phyloP scores from a whole-genome alignment of 2,797 vertebrate genomes.

The Nasua narica region DNA sequence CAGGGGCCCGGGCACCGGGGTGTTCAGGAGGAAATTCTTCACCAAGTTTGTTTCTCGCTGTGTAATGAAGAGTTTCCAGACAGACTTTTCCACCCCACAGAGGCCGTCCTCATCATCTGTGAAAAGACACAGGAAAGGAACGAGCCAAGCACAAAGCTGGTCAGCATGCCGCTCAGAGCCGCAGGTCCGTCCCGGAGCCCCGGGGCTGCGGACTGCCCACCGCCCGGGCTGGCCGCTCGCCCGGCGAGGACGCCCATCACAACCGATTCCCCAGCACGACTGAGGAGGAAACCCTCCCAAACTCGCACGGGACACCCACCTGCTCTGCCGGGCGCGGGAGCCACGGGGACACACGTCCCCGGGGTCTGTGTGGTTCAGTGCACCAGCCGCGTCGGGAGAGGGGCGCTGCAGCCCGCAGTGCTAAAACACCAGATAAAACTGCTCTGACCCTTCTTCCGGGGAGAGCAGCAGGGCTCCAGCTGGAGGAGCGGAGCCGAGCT shows the following conservation, averaged over 20 bases:
- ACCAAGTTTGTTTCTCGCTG: background rate
- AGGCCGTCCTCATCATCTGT: background rate
- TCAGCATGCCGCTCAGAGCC: background rate
- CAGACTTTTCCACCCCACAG: background rate
- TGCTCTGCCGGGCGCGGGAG: background rate
- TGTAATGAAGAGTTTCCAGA: background rate
- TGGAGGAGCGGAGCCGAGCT: background rate
- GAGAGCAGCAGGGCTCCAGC: background rate
- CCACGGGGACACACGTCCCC: accelerated
- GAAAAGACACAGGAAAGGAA: background rate
- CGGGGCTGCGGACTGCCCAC: too few species aligned
- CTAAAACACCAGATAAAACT: accelerated
- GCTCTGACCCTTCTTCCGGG: background rate
- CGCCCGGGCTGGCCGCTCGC: background rate
- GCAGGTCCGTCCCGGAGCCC: too few species aligned
- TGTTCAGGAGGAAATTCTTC: background rate
- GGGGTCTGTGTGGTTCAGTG: background rate
- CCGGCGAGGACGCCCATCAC: background rate
- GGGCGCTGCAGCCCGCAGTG: accelerated
- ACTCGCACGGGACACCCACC: background rate
- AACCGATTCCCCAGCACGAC: background rate
- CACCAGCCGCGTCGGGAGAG: background rate
- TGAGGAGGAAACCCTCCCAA: background rate
- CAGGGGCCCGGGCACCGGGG: background rate
- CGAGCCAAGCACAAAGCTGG: background rate